These are phyloP conservation scores for Apis dorsata DNA, from an alignment of 1,140 invertebrate species.

Conservation along the genomic window DNA sequence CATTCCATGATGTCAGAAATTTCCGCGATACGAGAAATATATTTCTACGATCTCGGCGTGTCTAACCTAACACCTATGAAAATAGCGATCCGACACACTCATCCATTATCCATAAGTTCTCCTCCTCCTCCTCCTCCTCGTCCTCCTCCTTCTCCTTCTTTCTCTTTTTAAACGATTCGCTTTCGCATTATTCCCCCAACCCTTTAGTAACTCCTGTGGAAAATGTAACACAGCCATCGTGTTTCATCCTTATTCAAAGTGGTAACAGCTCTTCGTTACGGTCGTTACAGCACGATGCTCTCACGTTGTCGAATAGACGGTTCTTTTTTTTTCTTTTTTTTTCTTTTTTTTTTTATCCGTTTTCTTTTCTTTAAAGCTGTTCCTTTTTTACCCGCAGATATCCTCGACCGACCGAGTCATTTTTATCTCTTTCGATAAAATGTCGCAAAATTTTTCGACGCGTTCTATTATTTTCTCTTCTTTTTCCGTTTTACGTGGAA, in stretches of 20 bases:
- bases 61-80: slow-evolving; percentile 39
- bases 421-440: background rate
- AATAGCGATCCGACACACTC: slow-evolving; percentile 39
- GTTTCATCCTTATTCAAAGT: slow-evolving; percentile 66
- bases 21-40: slow-evolving; percentile 26
- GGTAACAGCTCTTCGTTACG: slow-evolving; percentile 54
- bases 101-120: slow-evolving; percentile 12
- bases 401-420: background rate
- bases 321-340: too few species aligned
- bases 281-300: slow-evolving; percentile 44
- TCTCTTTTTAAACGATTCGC: background rate
- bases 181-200: slow-evolving; percentile 15
- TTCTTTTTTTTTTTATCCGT: background rate
- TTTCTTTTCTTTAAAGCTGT: background rate
- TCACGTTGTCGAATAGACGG: background rate
- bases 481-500: background rate
- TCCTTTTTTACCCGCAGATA: background rate
- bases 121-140: background rate
- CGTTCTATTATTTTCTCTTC: too few species aligned
- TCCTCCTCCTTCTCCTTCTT: background rate
- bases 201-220: slow-evolving; percentile 55
- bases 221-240: slow-evolving; percentile 73
- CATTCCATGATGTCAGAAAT: slow-evolving; percentile 21
- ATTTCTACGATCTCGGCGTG: slow-evolving; percentile 28
- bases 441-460: too few species aligned